Evolutionary conservation across 2,888 invertebrate genomes (phyloP), one percentile per base, ranked within the genome.

Genomic region (Cantharis flavilabris): DNA sequence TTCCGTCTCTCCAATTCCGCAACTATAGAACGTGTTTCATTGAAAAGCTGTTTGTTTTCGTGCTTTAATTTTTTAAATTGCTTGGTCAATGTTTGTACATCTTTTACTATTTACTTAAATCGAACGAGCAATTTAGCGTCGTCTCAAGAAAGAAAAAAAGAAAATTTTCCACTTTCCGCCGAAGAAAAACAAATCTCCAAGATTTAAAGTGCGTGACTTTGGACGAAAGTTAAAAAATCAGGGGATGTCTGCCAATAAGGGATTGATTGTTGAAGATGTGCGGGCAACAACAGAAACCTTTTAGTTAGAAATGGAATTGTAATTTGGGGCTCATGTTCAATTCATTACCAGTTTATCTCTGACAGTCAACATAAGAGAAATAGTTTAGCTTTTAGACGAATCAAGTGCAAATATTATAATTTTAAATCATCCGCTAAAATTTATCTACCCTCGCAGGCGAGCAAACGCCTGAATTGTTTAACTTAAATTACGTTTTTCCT

Each of bases 271-370:
- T 81, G 79, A 82, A 83, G 82, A 83, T 80, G 84, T 82, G 76
- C 71, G 81, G 81, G 84, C 83, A 87, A 88, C 88, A 87, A 85
- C 86, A 87, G 86, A 88, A 88, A 87, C 88, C 88, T 88, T 88
- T 88, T 88, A 88, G 87, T 84, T 81, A 82, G 83, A 83, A 87
- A 86, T 87, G 87, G 85, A 85, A 85, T 84, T 84, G 86, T 84
- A 86, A 85, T 85, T 86, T 83, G 80, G 49, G 80, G 82, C 87
- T 88, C 88, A 88, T 88, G 88, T 88, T 88, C 88, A 86, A 88
- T 88, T 88, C 88, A 88, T 88, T 88, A 87, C 86, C 81, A 80
- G 86, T 87, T 87, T 87, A 87, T 87, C 86, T 86, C 80, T 83
- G 79, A 78, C 79, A 74, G 64, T 78, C 64, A 71, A 76, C 73